Evolutionary conservation across 2,797 vertebrate species (phyloP), one percentile per base, ranked within the genome.

Genomic region (Amphiprion clarkii): DNA sequence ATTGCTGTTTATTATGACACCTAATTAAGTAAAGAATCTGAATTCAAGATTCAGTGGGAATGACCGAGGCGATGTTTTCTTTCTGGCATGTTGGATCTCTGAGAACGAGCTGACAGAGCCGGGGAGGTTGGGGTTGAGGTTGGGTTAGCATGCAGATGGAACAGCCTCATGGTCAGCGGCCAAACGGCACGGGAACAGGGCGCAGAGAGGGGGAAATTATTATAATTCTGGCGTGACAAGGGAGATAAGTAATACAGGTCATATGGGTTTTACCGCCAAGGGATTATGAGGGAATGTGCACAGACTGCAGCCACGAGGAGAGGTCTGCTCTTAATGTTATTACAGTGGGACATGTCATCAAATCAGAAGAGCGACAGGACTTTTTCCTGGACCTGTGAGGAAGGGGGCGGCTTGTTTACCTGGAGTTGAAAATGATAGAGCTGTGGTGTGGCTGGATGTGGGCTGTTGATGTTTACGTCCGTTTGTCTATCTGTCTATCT

Each of bases 191-290:
- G 27, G 74, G 63, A 77, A 88, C 71, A 78, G 84, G 72, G 63
- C 6, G 48, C 63, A 66, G 74, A 63, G 76, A 60, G 66, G 70
- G 36, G 13, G 62, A 87, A 85, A 88, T 83, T 67, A 90, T 92
- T 81, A 87, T 90, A 87, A 89, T 87, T 91, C 88, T 92, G 85
- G 65, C 81, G 81, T 91, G 90, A 92, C 87, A 78, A 82, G 89
- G 65, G 88, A 91, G 79, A 90, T 84, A 89, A 92, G 91, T 89
- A 92, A 92, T 91, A 87, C 90, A 91, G 91, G 92, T 94, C 93
- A 93, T 88, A 88, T 92, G 93, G 90, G 93, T 90, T 90, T 93
- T 93, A 93, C 86, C 29, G 80, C 84, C 77, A 76, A 69, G 69
- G 88, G 92, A 93, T 94, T 94, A 94, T 56, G 76, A 83, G 81